These are phyloP conservation scores for Zoanthus sansibaricus DNA, from an alignment of 92 coral and sea anemone genomes.

Conservation along the genomic window DNA sequence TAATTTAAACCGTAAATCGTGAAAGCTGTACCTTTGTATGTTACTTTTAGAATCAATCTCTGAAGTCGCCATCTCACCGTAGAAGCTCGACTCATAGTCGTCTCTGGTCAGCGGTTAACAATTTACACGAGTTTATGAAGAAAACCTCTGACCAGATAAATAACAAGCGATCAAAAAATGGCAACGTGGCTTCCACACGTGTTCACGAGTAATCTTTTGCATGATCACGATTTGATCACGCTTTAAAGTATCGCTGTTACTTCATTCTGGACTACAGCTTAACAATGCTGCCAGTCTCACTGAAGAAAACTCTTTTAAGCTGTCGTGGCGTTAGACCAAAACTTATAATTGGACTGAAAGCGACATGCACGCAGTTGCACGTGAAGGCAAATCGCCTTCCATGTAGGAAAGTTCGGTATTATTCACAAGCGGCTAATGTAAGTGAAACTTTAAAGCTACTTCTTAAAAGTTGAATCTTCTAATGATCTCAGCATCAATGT, in stretches of 20 bases:
- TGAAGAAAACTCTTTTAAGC: background rate
- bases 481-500: no score
- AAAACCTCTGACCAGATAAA: slow-evolving; percentile 45
- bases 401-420: background rate
- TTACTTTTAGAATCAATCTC: background rate
- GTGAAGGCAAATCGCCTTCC: background rate
- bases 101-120: slow-evolving; percentile 24
- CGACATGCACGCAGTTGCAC: background rate
- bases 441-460: background rate
- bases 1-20: background rate
- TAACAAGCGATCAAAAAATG: background rate
- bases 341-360: background rate
- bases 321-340: background rate
- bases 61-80: background rate
- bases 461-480: no score
- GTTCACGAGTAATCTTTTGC: no score
- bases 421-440: slow-evolving; percentile 11
- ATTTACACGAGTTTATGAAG: background rate
- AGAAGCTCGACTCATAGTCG: background rate
- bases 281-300: background rate
- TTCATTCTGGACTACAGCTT: no score
- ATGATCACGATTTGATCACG: background rate
- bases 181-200: slow-evolving; percentile 22
- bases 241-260: background rate
- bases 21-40: background rate